phyloP scores from a whole-genome alignment of 2,113 vertebrate species.

The Colaptes auratus region DNA sequence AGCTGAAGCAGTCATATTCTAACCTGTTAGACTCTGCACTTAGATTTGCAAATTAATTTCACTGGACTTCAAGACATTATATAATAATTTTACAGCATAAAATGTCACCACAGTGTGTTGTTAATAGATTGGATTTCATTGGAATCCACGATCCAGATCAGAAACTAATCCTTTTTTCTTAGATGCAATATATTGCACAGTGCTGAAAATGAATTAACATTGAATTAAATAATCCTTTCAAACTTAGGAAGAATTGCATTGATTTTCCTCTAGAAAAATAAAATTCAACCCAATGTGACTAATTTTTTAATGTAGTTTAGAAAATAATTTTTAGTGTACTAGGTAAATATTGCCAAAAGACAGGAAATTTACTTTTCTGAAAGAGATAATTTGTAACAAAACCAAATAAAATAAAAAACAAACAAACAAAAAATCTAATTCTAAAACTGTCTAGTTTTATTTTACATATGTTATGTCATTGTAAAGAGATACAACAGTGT shows the following conservation, averaged over 20 bases:
- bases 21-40: not conserved
- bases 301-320: constrained; percentile 28
- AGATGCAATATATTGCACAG: not conserved
- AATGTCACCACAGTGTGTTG: not conserved
- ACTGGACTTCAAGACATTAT: not conserved
- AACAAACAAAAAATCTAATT: not conserved
- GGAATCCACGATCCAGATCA: not conserved
- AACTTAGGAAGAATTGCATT: not conserved
- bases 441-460: constrained; percentile 23
- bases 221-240: constrained; percentile 1
- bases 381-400: not conserved
- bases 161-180: not conserved
- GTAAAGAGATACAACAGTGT: not conserved
- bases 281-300: not conserved
- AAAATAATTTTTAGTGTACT: not conserved
- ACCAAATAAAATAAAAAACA: too few species aligned
- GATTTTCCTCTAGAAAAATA: not conserved
- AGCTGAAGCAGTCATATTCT: not conserved
- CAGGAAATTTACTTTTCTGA: not conserved
- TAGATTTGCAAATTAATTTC: constrained; percentile 23
- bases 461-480: not conserved
- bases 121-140: not conserved
- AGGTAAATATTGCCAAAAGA: not conserved
- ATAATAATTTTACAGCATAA: not conserved
- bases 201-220: constrained; percentile 1